Evolutionary conservation across 2,113 vertebrate genomes (phyloP).

Genomic region (Sander vitreus): DNA sequence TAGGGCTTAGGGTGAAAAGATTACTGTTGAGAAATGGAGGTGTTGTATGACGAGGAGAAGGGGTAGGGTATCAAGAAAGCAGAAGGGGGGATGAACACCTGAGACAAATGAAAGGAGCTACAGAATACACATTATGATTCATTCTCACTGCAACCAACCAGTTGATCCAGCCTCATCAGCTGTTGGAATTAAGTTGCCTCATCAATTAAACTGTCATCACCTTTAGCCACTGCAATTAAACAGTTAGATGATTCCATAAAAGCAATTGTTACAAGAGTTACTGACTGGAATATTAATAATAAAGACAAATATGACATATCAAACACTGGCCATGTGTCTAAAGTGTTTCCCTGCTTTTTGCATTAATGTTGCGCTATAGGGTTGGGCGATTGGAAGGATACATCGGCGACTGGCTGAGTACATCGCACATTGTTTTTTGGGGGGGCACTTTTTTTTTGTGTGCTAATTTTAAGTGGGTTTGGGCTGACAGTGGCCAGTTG

Average conservation of each 20-base stretch:
- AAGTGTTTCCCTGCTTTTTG: background rate
- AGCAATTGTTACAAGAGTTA: slow-evolving; percentile 66
- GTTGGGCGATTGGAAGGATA: too few relatives aligned
- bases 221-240: slow-evolving; percentile 77
- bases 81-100: slow-evolving; percentile 50
- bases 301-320: slow-evolving; percentile 50
- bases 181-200: slow-evolving; percentile 71
- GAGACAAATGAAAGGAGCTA: slow-evolving; percentile 62
- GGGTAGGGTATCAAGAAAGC: slow-evolving; percentile 15
- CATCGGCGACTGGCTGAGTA: too few relatives aligned
- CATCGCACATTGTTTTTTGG: too few relatives aligned
- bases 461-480: too few relatives aligned
- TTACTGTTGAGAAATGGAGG: slow-evolving; percentile 65
- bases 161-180: slow-evolving; percentile 72
- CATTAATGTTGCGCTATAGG: too few relatives aligned
- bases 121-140: slow-evolving; percentile 49
- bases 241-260: slow-evolving; percentile 76
- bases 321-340: slow-evolving; percentile 6
- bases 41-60: slow-evolving; percentile 31
- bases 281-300: slow-evolving; percentile 74
- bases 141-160: slow-evolving; percentile 37
- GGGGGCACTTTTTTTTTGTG: too few relatives aligned
- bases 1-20: slow-evolving; percentile 70
- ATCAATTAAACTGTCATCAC: slow-evolving; percentile 78
- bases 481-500: too few relatives aligned